A percentile compares a stretch with the other conserved stretches of the same genome.
These are phyloP conservation scores for Pseudochromis fuscus DNA, from an alignment of 2,797 vertebrate species.

Conservation along the genomic window DNA sequence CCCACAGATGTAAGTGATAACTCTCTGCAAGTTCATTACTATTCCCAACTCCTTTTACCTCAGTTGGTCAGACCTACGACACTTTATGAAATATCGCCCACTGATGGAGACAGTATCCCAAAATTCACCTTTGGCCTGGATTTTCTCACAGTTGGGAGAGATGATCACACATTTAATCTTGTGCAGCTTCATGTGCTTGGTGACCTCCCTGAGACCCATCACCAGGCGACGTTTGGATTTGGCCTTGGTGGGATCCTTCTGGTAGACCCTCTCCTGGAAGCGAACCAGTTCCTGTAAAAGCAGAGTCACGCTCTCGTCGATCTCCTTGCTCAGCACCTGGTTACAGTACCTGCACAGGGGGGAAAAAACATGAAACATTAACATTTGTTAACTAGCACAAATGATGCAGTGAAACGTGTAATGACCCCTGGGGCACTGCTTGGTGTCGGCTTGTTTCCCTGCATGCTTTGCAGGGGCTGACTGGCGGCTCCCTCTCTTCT, in stretches of 20 bases:
- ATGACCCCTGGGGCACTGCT: too few relatives aligned
- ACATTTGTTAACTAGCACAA: neutral
- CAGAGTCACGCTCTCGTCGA: conserved; percentile 96
- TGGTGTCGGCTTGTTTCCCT: too few relatives aligned
- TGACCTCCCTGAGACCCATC: conserved; percentile 98
- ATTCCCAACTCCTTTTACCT: neutral
- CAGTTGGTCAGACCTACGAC: neutral
- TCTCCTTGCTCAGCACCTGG: conserved; percentile 98
- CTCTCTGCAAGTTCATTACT: neutral
- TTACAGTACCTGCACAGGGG: conserved; percentile 93
- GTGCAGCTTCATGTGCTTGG: conserved; percentile 97
- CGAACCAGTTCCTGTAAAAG: conserved; percentile 96
- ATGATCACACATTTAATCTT: conserved; percentile 99
- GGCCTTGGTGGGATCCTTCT: conserved; percentile 95
- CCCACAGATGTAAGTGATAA: neutral
- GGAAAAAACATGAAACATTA: neutral
- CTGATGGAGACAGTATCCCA: neutral
- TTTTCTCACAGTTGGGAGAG: conserved; percentile 99
- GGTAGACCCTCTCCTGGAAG: conserved; percentile 96
- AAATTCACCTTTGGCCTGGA: conserved; percentile 94
- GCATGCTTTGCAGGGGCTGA: too few relatives aligned
- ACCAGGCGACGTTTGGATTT: conserved; percentile 96
- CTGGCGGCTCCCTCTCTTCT: too few relatives aligned
- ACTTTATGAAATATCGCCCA: neutral
- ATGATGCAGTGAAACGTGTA: neutral